Conservation (phyloP, 2,113 vertebrate genomes). For the Uria lomvia region DNA sequence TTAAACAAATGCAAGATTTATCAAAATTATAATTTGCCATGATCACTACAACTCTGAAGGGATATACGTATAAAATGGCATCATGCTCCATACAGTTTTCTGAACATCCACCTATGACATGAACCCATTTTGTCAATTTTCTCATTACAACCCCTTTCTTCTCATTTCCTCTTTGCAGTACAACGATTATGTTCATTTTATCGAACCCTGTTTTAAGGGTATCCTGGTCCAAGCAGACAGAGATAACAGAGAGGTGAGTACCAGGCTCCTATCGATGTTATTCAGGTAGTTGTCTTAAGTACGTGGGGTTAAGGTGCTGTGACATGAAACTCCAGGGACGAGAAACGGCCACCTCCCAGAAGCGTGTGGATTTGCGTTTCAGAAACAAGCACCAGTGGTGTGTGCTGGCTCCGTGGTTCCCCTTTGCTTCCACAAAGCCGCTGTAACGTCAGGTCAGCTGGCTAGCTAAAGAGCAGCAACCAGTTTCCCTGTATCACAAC, state of each 20-base stretch:
- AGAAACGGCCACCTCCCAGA: background rate
- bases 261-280: background rate
- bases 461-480: background rate
- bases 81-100: background rate
- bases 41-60: background rate
- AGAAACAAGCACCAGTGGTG: background rate
- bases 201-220: constrained; percentile 95
- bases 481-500: background rate
- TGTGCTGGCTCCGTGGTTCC: background rate
- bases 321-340: background rate
- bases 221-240: constrained; percentile 92
- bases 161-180: constrained; percentile 75
- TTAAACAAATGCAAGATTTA: background rate
- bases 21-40: background rate
- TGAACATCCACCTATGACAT: background rate
- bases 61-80: background rate
- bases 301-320: background rate
- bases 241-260: constrained; percentile 93
- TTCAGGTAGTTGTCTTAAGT: background rate
- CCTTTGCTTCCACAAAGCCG: background rate
- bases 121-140: background rate
- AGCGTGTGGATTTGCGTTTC: background rate
- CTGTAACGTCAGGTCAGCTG: background rate
- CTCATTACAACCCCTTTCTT: background rate
- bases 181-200: constrained; percentile 90